These are phyloP conservation scores for Drosophila fungiperda DNA, from an alignment of 2,888 invertebrate species.

Conservation along the genomic window DNA sequence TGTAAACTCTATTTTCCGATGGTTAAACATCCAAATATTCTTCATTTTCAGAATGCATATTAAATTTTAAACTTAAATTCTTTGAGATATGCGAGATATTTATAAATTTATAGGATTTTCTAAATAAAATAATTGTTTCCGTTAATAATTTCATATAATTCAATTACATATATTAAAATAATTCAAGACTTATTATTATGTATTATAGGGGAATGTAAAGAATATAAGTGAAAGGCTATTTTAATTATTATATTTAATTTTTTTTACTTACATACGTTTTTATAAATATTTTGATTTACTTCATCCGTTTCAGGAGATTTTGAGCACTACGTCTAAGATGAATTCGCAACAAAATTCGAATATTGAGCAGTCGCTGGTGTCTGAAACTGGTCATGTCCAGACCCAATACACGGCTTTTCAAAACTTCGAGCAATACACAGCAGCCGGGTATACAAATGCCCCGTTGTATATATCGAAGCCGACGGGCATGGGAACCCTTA, in stretches of 20 bases:
- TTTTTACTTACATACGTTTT: neutral
- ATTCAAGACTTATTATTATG: neutral
- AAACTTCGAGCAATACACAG: slow-evolving; percentile 72
- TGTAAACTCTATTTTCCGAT: neutral
- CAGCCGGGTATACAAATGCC: slow-evolving; percentile 77
- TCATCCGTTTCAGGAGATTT: slow-evolving; percentile 25
- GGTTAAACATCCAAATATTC: neutral
- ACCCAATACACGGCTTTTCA: slow-evolving; percentile 77
- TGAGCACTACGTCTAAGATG: slow-evolving; percentile 47
- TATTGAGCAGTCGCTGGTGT: slow-evolving; percentile 67
- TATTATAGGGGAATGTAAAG: neutral
- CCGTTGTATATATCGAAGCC: slow-evolving; percentile 80
- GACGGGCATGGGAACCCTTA: slow-evolving; percentile 65
- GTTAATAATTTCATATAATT: neutral
- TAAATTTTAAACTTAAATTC: neutral
- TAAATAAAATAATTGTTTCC: neutral
- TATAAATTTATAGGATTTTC: neutral
- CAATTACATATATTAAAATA: neutral
- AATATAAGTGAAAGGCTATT: neutral
- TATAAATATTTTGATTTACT: slow-evolving; percentile 5
- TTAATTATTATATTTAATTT: neutral
- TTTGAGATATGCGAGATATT: neutral
- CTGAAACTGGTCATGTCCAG: slow-evolving; percentile 73
- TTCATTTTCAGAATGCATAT: neutral
- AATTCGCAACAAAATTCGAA: slow-evolving; percentile 71